These are phyloP conservation scores for Agonopterix arenella DNA, from an alignment of 2,888 invertebrate genomes.

Conservation along the genomic window DNA sequence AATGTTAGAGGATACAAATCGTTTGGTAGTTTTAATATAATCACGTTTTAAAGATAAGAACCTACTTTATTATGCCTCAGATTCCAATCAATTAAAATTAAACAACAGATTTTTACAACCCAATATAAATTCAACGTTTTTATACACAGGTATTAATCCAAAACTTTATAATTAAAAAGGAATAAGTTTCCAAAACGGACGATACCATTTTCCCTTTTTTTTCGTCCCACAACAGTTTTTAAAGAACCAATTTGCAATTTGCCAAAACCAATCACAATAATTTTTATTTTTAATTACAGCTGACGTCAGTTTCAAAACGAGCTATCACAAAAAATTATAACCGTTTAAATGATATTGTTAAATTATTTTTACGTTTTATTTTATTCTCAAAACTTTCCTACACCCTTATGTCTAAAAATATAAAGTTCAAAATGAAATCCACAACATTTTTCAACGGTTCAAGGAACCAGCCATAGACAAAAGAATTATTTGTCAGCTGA, in stretches of 20 bases:
- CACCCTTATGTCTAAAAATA: no score
- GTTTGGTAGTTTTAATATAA: no score
- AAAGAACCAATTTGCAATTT: conserved; percentile 63
- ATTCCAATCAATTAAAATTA: no score
- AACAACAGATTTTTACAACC: no score
- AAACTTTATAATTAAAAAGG: conserved; percentile 5
- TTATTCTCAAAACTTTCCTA: not conserved
- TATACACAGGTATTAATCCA: not conserved
- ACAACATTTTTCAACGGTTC: not conserved
- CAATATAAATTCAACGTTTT: not conserved
- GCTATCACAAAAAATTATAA: conserved; percentile 24
- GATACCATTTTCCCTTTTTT: conserved; percentile 18
- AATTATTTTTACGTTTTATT: conserved; percentile 7
- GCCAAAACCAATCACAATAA: conserved; percentile 73
- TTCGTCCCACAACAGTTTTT: conserved; percentile 1
- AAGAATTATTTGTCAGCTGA: conserved; percentile 61
- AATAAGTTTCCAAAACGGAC: conserved; percentile 2
- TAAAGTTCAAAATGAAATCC: no score
- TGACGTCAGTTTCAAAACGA: conserved; percentile 32
- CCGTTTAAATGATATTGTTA: conserved; percentile 12
- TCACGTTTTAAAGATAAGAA: no score
- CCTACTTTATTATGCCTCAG: no score
- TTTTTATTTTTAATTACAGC: conserved; percentile 66
- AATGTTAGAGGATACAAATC: no score
- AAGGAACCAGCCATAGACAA: conserved; percentile 19